A percentile compares a stretch with the other conserved stretches of the same genome.
These are phyloP conservation scores for Eugnorisma glareosa DNA, from an alignment of 2,888 invertebrate genomes.

Conservation along the genomic window DNA sequence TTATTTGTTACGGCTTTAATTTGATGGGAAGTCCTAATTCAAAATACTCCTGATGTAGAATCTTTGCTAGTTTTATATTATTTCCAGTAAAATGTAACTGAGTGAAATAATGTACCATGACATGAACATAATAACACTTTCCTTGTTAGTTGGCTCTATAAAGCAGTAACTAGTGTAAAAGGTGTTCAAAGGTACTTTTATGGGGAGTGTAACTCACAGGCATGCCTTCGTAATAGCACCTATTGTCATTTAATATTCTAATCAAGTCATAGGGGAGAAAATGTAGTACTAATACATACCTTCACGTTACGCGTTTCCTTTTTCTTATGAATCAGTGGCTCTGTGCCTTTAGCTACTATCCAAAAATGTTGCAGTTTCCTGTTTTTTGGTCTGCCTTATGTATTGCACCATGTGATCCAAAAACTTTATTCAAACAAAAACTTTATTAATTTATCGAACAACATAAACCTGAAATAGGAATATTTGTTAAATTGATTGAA, in stretches of 20 bases:
- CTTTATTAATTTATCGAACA: neutral
- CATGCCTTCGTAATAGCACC: slow-evolving; percentile 11
- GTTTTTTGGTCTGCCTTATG: neutral
- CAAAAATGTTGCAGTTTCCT: slow-evolving; percentile 15
- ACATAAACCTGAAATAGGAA: neutral
- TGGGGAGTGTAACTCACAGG: slow-evolving; percentile 1
- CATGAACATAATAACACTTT: neutral
- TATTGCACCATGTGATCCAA: neutral
- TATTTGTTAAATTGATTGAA: neutral
- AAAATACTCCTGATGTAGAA: neutral
- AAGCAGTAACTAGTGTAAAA: neutral
- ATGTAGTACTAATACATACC: slow-evolving; percentile 36
- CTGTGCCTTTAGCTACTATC: neutral
- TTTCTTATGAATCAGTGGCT: slow-evolving; percentile 22
- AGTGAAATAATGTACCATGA: neutral
- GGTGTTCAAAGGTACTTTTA: slow-evolving; percentile 9
- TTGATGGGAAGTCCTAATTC: neutral
- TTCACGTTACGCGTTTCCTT: slow-evolving; percentile 47
- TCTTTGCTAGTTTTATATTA: neutral
- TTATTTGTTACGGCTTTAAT: neutral
- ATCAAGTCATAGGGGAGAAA: slow-evolving; percentile 57
- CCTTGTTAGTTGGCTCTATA: neutral
- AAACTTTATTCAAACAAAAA: no score
- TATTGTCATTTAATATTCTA: slow-evolving; percentile 37
- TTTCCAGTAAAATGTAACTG: neutral